Evolutionary conservation across 2,113 vertebrate genomes (phyloP).

Genomic region (Zosterops borbonicus): DNA sequence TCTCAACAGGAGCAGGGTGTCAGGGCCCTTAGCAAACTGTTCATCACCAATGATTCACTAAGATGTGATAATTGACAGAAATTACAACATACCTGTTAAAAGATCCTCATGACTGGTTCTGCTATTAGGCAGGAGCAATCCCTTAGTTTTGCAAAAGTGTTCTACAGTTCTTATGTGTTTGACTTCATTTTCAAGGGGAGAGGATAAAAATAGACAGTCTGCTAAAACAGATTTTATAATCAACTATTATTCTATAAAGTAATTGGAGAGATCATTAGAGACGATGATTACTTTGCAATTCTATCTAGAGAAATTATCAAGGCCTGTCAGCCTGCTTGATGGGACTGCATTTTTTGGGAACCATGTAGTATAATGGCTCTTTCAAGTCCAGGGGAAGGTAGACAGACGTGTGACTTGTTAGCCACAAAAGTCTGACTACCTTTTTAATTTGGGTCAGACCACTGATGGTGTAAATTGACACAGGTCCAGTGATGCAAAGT

Average conservation of each 20-base stretch:
- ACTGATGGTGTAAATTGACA: background rate
- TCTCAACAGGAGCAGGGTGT: background rate
- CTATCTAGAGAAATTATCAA: constrained; percentile 1
- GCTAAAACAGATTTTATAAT: background rate
- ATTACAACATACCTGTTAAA: background rate
- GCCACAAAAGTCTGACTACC: background rate
- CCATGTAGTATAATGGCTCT: background rate
- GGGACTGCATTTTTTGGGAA: background rate
- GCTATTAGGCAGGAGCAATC: background rate
- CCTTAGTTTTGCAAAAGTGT: background rate
- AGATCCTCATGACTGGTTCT: background rate
- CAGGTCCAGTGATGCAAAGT: background rate
- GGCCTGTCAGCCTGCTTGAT: background rate
- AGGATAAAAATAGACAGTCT: background rate
- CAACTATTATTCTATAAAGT: constrained; percentile 38
- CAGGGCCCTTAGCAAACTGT: background rate
- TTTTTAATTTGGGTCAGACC: background rate
- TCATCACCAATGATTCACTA: background rate
- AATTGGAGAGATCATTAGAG: constrained; percentile 27
- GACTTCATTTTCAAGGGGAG: background rate
- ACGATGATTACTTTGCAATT: background rate
- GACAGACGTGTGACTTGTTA: background rate
- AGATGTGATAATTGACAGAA: background rate
- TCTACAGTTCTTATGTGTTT: background rate
- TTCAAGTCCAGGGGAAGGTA: background rate